phyloP scores from a whole-genome alignment of 2,113 vertebrate genomes.

The Epinephelus lanceolatus region DNA sequence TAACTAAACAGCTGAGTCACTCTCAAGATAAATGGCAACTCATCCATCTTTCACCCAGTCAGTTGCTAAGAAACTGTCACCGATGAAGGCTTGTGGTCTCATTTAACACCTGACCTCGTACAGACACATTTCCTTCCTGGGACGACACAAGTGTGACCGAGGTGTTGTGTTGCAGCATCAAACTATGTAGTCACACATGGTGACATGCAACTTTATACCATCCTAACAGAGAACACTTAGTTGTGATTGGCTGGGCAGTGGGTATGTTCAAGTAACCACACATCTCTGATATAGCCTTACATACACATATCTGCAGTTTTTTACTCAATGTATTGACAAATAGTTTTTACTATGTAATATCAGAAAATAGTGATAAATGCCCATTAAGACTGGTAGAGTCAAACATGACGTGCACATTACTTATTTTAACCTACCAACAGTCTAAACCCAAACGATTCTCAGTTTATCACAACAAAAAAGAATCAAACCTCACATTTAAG shows the following conservation, averaged over 20 bases:
- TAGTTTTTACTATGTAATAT: too few species aligned
- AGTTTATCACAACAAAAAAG: too few species aligned
- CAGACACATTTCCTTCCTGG: constrained; percentile 12
- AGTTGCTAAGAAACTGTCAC: constrained; percentile 7
- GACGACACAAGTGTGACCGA: constrained; percentile 34
- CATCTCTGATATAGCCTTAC: too few species aligned
- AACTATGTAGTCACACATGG: neutral
- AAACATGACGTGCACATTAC: too few species aligned
- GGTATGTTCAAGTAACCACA: neutral
- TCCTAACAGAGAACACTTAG: neutral
- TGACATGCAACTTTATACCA: constrained; percentile 5
- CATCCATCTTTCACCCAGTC: neutral
- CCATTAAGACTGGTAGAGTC: too few species aligned
- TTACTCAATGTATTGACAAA: too few species aligned
- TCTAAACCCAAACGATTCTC: too few species aligned
- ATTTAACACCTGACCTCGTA: neutral
- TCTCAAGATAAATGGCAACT: neutral
- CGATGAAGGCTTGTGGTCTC: neutral
- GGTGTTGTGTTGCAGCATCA: constrained; percentile 52
- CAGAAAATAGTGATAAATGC: too few species aligned
- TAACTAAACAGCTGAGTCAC: constrained; percentile 11
- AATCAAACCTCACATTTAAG: too few species aligned
- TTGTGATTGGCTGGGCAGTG: neutral
- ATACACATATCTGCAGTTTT: too few species aligned
- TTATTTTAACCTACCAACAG: too few species aligned